Conservation (phyloP, 2,797 vertebrate species). For the Eulemur coronatus region DNA sequence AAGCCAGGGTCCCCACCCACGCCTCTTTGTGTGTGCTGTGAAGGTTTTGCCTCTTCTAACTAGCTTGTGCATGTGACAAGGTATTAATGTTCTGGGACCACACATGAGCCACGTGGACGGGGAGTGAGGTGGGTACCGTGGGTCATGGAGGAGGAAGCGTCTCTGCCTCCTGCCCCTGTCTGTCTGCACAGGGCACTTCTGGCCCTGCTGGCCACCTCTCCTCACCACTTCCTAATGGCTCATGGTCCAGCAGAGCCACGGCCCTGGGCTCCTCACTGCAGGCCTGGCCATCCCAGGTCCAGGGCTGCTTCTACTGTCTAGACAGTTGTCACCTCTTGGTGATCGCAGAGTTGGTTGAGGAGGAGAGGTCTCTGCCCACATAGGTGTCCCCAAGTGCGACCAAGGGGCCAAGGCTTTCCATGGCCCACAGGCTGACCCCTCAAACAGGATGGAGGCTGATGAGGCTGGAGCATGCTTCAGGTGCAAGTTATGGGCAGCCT, state of each 20-base stretch:
- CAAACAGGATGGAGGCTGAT: neutral
- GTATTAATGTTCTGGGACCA: neutral
- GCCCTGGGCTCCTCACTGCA: neutral
- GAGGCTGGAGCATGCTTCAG: neutral
- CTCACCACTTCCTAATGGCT: neutral
- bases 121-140: neutral
- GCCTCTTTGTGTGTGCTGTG: slow-evolving; percentile 76
- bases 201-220: neutral
- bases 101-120: neutral
- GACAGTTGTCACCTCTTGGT: neutral
- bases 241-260: neutral
- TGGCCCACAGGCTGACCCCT: neutral
- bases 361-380: slow-evolving; percentile 86
- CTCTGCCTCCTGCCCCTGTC: neutral
- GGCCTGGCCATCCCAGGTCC: neutral
- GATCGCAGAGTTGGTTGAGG: slow-evolving; percentile 81
- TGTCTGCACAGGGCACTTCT: neutral
- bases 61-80: neutral
- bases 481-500: neutral
- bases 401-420: neutral
- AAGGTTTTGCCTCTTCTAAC: neutral
- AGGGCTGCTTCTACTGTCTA: neutral
- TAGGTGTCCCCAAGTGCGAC: neutral
- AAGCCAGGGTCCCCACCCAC: slow-evolving; percentile 87
- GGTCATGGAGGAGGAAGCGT: neutral